Evolutionary conservation across 2,888 invertebrate species (phyloP).

Genomic region (Spilarctia lutea): DNA sequence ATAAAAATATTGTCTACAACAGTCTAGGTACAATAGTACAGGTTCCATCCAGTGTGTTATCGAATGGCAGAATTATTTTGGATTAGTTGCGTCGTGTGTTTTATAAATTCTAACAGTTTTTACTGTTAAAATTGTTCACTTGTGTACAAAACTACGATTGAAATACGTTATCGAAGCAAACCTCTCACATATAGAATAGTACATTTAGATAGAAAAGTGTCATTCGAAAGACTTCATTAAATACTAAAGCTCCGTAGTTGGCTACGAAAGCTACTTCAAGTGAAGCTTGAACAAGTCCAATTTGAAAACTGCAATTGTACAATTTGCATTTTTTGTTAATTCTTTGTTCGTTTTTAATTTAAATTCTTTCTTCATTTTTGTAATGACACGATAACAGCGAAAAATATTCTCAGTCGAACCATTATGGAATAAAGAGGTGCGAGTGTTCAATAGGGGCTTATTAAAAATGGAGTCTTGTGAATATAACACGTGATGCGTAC

Average conservation of each 20-base stretch:
- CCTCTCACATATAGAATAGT: neutral
- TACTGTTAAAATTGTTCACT: too few species aligned
- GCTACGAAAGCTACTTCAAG: constrained; percentile 22
- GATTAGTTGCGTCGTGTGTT: neutral
- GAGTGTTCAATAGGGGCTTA: constrained; percentile 33
- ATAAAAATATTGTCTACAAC: too few species aligned
- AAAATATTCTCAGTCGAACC: constrained; percentile 24
- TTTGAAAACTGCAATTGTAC: constrained; percentile 26
- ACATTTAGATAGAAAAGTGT: constrained; percentile 3
- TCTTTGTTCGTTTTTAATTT: constrained; percentile 34
- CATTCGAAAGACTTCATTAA: constrained; percentile 19
- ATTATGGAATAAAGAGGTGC: constrained; percentile 36
- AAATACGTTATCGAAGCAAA: neutral
- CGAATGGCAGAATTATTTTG: too few species aligned
- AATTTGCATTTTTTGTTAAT: constrained; percentile 28
- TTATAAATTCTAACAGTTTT: neutral
- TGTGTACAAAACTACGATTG: neutral
- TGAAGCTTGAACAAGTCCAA: constrained; percentile 28
- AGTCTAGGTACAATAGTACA: too few species aligned
- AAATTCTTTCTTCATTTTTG: constrained; percentile 29
- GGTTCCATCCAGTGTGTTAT: too few species aligned
- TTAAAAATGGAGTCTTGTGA: constrained; percentile 44
- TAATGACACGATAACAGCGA: constrained; percentile 35
- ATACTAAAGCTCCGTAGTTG: constrained; percentile 21
- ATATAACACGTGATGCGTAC: constrained; percentile 38